A percentile compares a stretch with the other conserved stretches of the same genome.
Conservation (phyloP, 2,113 vertebrate species). For the Macrotus californicus region DNA sequence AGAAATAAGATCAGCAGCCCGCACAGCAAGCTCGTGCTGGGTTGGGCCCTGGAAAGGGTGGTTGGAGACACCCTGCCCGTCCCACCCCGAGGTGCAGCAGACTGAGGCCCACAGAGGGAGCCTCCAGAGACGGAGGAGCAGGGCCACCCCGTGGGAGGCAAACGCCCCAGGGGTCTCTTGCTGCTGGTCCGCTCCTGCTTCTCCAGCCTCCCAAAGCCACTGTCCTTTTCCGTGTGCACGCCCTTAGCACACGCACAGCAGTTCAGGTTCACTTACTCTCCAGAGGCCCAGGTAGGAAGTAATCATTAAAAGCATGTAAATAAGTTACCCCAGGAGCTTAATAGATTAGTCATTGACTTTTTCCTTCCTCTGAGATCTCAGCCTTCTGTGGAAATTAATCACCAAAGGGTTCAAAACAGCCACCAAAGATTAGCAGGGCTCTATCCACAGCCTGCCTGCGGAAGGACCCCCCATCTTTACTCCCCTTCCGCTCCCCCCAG, state of each 20-base stretch:
- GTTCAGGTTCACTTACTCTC: constrained; percentile 71
- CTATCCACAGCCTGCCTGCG: neutral
- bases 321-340: constrained; percentile 78
- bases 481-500: neutral
- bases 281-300: constrained; percentile 70
- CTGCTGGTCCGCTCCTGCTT: accelerated
- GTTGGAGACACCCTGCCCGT: neutral
- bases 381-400: constrained; percentile 79
- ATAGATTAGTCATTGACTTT: constrained; percentile 80
- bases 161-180: accelerated
- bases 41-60: neutral
- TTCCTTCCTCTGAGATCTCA: constrained; percentile 73
- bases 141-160: accelerated
- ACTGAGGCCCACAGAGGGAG: neutral
- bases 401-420: constrained; percentile 58
- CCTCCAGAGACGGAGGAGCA: accelerated
- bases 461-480: accelerated
- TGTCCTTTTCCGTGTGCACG: constrained; percentile 45
- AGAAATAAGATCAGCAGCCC: neutral
- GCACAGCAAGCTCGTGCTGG: accelerated
- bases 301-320: constrained; percentile 82
- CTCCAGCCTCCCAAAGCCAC: neutral
- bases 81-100: neutral
- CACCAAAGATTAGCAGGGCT: neutral
- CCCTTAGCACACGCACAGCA: constrained; percentile 44